Conservation (phyloP, 2,113 vertebrate species). For the Leiothrix lutea region DNA sequence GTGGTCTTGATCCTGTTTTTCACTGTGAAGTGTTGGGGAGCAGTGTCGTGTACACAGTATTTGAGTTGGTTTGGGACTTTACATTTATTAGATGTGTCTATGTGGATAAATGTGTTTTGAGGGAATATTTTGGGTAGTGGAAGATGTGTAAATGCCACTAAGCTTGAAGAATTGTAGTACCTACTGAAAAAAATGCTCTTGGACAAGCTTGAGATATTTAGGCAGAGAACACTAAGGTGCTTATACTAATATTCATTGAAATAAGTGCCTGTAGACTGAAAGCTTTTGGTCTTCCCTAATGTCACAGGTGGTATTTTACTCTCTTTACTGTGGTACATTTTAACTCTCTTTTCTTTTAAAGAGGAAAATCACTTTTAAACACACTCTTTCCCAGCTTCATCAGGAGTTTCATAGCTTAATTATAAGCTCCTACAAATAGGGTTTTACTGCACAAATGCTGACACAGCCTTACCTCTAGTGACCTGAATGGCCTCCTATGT, state of each 20-base stretch:
- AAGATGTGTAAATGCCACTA: background rate
- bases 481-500: background rate
- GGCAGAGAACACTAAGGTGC: background rate
- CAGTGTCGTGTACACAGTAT: background rate
- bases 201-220: background rate
- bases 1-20: background rate
- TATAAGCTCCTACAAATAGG: slow-evolving; percentile 32
- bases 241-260: background rate
- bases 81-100: background rate
- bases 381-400: slow-evolving; percentile 1
- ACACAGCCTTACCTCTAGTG: background rate
- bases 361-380: background rate
- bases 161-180: background rate
- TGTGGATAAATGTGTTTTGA: background rate
- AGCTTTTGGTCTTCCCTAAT: background rate
- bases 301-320: background rate
- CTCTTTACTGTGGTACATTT: background rate
- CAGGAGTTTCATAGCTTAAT: slow-evolving; percentile 10
- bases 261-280: background rate
- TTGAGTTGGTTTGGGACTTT: background rate
- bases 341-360: background rate
- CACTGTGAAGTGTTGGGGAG: background rate
- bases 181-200: background rate
- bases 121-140: background rate
- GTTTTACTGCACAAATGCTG: background rate